Conservation (phyloP, 2,797 vertebrate genomes). For the Chelidonichthys spinosus region DNA sequence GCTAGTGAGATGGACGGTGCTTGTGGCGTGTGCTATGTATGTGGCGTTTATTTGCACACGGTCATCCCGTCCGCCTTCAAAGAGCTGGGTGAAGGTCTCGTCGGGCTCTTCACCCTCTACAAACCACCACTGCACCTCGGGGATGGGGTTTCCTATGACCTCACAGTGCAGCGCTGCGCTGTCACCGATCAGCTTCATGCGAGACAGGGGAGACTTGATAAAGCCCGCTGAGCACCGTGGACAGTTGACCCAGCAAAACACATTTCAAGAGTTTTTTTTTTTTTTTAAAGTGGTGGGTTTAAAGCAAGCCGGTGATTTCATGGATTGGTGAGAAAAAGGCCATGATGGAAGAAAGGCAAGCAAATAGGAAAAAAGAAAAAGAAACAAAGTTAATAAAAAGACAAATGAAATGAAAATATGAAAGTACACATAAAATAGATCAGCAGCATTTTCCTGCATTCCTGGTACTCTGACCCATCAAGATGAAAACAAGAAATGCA, state of each 20-base stretch:
- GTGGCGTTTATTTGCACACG: constrained; percentile 91
- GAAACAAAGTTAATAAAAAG: constrained; percentile 72
- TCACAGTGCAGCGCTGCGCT: constrained; percentile 91
- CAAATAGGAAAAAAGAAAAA: constrained; percentile 65
- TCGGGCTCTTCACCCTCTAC: constrained; percentile 86
- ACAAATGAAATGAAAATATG: constrained; percentile 75
- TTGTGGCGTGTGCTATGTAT: constrained; percentile 90
- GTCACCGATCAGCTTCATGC: constrained; percentile 85
- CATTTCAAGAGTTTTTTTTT: neutral
- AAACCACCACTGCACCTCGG: constrained; percentile 97
- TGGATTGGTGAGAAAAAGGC: constrained; percentile 59
- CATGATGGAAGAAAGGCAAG: constrained; percentile 60
- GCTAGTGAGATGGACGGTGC: constrained; percentile 86
- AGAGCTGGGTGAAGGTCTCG: constrained; percentile 88
- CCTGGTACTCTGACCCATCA: constrained; percentile 39
- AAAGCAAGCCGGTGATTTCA: constrained; percentile 60
- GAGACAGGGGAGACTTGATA: constrained; percentile 90
- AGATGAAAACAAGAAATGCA: constrained; percentile 28
- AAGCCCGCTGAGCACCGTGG: constrained; percentile 87
- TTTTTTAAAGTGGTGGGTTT: constrained; percentile 35
- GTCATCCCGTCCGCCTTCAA: constrained; percentile 90
- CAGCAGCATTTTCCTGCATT: constrained; percentile 42
- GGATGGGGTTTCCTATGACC: constrained; percentile 91
- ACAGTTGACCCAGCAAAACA: constrained; percentile 46
- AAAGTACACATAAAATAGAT: constrained; percentile 57